Evolutionary conservation across 2,113 vertebrate genomes (phyloP), one percentile per base, ranked within the genome.

Genomic region (Hypomesus transpacificus): DNA sequence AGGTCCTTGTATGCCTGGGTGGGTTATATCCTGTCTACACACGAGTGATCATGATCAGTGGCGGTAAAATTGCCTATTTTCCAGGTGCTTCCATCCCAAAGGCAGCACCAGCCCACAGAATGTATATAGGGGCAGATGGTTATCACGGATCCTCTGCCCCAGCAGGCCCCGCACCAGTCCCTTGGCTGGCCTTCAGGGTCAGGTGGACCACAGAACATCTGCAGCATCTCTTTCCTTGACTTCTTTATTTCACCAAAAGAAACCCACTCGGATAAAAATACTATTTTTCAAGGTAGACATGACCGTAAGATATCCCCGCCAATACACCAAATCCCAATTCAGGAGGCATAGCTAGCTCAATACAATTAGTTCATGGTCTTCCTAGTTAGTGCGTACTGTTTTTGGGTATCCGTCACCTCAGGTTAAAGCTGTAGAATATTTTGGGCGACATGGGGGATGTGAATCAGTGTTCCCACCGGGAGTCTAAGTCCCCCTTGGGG

Each of bases 61-160:
- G 78, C 85, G 89, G 84, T 89, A 89, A 91, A 93, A 91, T 93
- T 91, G 87, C 84, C 86, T 88, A 85, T 90, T 89, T 88, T 90
- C 84, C 85, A 88, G 85, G 77, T 83, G 84, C 85, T 88, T 88
- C 85, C 83, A 87, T 89, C 87, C 87, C 39, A 80, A 82, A 84
- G 82, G 85, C 60, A 71, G 78, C 76, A 75, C 63, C 69, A 66
- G 71, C 67, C 87, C 89, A 86, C 87, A 91, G 90, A 92, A 46
- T 46, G 39, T 46, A 9, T 91, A 91, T n/a, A 81, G 86, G 21
- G 61, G 2, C 68, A 73, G 81, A 85, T 83, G 84, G 81, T 84
- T 86, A 89, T 87, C 79, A 76, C 80, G 71, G 39, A 46, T 46
- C 39, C 7, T 7, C 39, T 46, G 7, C 7, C 9, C 39, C 39